phyloP scores from a whole-genome alignment of 2,113 vertebrate genomes.

The Gobio gobio region DNA sequence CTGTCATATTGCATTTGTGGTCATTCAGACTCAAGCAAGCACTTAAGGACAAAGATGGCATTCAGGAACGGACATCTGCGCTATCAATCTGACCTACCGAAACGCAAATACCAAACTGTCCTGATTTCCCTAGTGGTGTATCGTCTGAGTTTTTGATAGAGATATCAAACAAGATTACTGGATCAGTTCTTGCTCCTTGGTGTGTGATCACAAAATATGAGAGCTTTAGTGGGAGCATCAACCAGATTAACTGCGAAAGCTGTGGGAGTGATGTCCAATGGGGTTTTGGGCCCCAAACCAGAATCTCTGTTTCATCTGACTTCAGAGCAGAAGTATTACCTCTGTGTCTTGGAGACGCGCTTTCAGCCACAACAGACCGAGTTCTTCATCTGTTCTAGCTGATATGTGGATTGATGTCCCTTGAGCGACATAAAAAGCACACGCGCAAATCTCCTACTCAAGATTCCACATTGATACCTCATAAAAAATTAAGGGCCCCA shows the following conservation, averaged over 20 bases:
- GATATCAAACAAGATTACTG: slow-evolving; percentile 45
- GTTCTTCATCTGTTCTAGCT: slow-evolving; percentile 36
- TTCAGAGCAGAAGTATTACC: slow-evolving; percentile 52
- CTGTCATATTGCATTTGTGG: neutral
- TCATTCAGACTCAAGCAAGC: neutral
- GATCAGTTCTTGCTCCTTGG: slow-evolving; percentile 42
- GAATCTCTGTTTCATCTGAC: slow-evolving; percentile 52
- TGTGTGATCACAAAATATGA: slow-evolving; percentile 47
- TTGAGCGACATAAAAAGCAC: slow-evolving; percentile 8
- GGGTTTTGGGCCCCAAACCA: slow-evolving; percentile 33
- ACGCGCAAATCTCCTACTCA: slow-evolving; percentile 33
- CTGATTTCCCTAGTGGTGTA: slow-evolving; percentile 15
- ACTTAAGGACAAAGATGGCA: neutral
- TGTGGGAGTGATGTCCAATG: slow-evolving; percentile 41
- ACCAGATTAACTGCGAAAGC: slow-evolving; percentile 52
- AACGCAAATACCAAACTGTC: slow-evolving; percentile 24
- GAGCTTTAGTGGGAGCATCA: slow-evolving; percentile 51
- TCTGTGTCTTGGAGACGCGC: slow-evolving; percentile 47
- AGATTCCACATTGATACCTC: slow-evolving; percentile 33
- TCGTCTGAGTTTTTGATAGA: slow-evolving; percentile 38
- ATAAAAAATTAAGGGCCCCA: slow-evolving; percentile 43
- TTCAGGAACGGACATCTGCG: neutral
- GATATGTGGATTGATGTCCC: slow-evolving; percentile 48
- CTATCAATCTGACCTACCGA: slow-evolving; percentile 8
- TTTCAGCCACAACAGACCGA: slow-evolving; percentile 37